Conservation (phyloP, 2,888 invertebrate genomes). For the Tricholauxania praeusta region DNA sequence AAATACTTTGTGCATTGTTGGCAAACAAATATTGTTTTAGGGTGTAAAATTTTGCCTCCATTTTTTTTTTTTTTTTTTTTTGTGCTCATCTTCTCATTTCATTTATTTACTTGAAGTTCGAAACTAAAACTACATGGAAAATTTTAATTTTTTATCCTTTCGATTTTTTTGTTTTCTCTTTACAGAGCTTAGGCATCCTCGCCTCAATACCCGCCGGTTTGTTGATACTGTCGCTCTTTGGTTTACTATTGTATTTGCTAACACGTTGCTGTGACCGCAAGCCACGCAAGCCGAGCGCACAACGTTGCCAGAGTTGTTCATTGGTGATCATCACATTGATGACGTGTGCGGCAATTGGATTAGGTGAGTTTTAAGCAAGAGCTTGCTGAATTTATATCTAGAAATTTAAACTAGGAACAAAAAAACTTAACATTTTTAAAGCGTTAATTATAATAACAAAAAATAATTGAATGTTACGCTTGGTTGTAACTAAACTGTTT, state of each 20-base stretch:
- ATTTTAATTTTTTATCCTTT: slow-evolving; percentile 20
- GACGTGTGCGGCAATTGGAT: slow-evolving; percentile 90
- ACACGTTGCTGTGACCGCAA: slow-evolving; percentile 96
- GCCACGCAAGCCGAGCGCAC: slow-evolving; percentile 74
- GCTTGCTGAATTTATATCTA: too few species aligned
- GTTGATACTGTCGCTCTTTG: slow-evolving; percentile 88
- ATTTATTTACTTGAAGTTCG: not conserved
- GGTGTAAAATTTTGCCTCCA: not conserved
- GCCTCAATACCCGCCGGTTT: slow-evolving; percentile 93
- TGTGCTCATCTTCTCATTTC: not conserved
- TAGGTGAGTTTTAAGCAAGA: slow-evolving; percentile 69
- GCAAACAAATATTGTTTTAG: too few species aligned
- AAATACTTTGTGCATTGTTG: too few species aligned
- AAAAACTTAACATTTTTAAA: not conserved
- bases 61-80: not conserved
- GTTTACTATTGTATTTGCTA: slow-evolving; percentile 91
- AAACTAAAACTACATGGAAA: slow-evolving; percentile 29
- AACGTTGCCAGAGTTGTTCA: slow-evolving; percentile 68
- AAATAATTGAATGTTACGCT: too few species aligned
- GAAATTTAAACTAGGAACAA: not conserved
- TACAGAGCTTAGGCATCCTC: slow-evolving; percentile 92
- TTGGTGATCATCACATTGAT: slow-evolving; percentile 75
- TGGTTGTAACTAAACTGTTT: too few species aligned
- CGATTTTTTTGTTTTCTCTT: slow-evolving; percentile 40
- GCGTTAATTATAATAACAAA: too few species aligned